Evolutionary conservation across 2,797 vertebrate genomes (phyloP).

Genomic region (Falco novaeseelandiae): DNA sequence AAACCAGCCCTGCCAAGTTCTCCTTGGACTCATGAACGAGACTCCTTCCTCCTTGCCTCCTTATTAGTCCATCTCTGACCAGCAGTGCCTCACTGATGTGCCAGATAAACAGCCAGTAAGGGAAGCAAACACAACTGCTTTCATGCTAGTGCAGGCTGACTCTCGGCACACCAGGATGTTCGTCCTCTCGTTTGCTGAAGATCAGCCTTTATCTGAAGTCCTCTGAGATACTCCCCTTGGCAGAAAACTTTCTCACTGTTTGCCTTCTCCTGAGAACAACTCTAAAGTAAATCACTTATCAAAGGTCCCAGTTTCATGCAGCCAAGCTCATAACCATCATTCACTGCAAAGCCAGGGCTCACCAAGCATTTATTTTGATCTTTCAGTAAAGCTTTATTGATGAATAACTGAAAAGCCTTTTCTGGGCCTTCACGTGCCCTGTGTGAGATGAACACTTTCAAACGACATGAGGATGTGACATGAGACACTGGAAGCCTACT

Average conservation of each 20-base stretch:
- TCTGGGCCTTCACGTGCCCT: not conserved
- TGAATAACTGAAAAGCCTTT: constrained; percentile 4
- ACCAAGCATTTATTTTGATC: constrained; percentile 8
- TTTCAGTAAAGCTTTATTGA: not conserved
- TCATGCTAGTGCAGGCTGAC: not conserved
- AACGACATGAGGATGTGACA: not conserved
- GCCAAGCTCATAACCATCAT: not conserved
- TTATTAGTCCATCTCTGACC: constrained; percentile 70
- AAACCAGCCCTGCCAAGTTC: constrained; percentile 42
- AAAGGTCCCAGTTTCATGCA: not conserved
- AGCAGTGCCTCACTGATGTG: constrained; percentile 22
- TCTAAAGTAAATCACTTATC: not conserved
- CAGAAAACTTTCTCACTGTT: not conserved
- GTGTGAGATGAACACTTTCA: not conserved
- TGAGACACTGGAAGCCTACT: not conserved
- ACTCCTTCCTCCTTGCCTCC: constrained; percentile 48
- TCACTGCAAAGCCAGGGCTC: constrained; percentile 1
- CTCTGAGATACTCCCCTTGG: not conserved
- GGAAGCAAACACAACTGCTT: constrained; percentile 32
- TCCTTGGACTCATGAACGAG: not conserved
- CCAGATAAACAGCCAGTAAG: constrained; percentile 43
- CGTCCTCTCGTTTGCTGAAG: not conserved
- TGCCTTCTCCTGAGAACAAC: not conserved
- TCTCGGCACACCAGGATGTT: not conserved
- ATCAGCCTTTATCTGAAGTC: not conserved